Evolutionary conservation across 2,113 vertebrate genomes (phyloP), one percentile per base, ranked within the genome.

Genomic region (Ciconia boyciana): DNA sequence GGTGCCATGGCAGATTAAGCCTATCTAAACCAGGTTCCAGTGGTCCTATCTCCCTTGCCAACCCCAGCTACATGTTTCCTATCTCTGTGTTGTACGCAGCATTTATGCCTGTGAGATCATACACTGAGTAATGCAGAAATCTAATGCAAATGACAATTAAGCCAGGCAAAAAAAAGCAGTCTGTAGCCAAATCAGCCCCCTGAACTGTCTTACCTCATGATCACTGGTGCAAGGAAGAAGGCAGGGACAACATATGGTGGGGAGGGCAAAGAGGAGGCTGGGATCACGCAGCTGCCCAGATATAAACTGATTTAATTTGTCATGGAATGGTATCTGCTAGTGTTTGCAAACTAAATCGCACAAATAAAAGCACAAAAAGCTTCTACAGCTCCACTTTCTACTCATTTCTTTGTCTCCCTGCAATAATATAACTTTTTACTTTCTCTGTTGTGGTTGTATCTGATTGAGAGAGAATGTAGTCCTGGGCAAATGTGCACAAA

Each of bases 61-160:
- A 48, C 5, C 17, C 26, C 61, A 74, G 11, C 17, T 62, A 57
- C 0, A 0, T 9, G 9, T 19, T 94, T 77, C 19, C 25, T 39
- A n/a, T 44, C 41, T 49, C 52, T 70, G 19, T 18, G 22, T 22
- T 75, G 44, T 8, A 49, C 20, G 5, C 36, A 66, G 20, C 19
- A 26, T 28, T 77, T 85, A 51, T 2, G n/a, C 12, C n/a, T 70
- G 21, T 31, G 65, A 87, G 52, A 60, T 48, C 34, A 83, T 36
- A 61, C 0, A 3, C 12, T 31, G 21, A 58, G 9, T 58, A 87
- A 84, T 21, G 19, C 16, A 85, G 48, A 88, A 79, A 72, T 64
- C 29, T 44, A 94, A 88, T 1, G 5, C 61, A 93, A 96, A 83
- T 52, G 2, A 58, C 39, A 90, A 66, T 34, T 66, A 84, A 83